phyloP scores from a whole-genome alignment of 2,888 invertebrate genomes.

The Perizoma flavofasciatum region DNA sequence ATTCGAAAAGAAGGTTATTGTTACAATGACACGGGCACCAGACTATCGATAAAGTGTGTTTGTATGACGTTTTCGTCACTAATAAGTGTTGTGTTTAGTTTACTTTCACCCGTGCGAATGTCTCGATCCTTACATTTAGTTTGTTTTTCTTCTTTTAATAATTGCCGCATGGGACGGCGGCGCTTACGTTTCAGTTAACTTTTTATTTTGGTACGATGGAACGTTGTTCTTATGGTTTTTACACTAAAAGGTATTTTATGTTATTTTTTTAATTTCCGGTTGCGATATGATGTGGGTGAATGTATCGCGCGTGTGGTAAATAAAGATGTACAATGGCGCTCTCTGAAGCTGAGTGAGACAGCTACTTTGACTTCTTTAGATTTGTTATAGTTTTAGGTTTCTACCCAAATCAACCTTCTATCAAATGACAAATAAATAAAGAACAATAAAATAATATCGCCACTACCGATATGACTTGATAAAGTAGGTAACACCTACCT shows the following conservation, averaged over 20 bases:
- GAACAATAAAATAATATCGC: constrained; percentile 1
- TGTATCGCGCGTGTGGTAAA: constrained; percentile 72
- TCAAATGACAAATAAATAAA: constrained; percentile 24
- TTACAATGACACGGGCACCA: constrained; percentile 78
- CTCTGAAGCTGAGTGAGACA: constrained; percentile 20
- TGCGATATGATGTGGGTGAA: constrained; percentile 71
- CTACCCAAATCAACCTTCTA: background rate
- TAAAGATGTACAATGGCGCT: constrained; percentile 45
- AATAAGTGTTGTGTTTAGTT: constrained; percentile 83
- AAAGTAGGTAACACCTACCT: background rate
- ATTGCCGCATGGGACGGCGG: constrained; percentile 82
- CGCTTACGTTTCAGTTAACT: constrained; percentile 82
- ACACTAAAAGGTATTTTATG: constrained; percentile 91
- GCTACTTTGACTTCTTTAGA: too few relatives aligned
- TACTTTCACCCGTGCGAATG: constrained; percentile 83
- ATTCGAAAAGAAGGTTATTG: constrained; percentile 80
- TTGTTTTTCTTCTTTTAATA: constrained; percentile 77
- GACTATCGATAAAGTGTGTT: constrained; percentile 83
- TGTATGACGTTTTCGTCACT: constrained; percentile 84
- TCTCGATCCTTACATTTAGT: constrained; percentile 79
- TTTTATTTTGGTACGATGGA: constrained; percentile 88
- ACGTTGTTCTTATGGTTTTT: constrained; percentile 91
- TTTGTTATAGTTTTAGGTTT: too few relatives aligned
- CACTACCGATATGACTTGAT: background rate
- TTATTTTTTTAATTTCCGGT: constrained; percentile 79